phyloP scores from a whole-genome alignment of 2,113 vertebrate species.

The Solea solea region DNA sequence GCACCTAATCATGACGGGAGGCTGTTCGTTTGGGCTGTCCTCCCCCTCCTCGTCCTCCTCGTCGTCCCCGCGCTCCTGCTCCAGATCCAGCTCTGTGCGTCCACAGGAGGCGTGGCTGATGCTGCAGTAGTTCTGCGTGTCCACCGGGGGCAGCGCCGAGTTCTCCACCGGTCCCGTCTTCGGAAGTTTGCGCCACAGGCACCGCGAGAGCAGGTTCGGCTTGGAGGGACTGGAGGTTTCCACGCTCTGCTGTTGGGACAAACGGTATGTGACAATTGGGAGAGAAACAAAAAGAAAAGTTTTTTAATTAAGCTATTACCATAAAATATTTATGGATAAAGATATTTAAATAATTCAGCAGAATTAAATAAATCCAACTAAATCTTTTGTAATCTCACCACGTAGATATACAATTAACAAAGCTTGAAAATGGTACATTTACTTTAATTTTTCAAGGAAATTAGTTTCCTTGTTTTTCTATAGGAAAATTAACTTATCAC shows the following conservation, averaged over 20 bases:
- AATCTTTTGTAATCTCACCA: too few relatives aligned
- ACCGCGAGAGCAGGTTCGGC: constrained; percentile 69
- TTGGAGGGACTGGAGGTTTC: constrained; percentile 62
- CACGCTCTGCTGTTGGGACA: constrained; percentile 66
- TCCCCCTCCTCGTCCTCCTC: constrained; percentile 39
- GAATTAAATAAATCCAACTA: too few relatives aligned
- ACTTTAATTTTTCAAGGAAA: too few relatives aligned
- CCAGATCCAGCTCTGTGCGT: constrained; percentile 72
- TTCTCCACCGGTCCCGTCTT: constrained; percentile 77
- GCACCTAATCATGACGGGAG: constrained; percentile 72
- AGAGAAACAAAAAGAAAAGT: too few relatives aligned
- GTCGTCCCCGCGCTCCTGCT: constrained; percentile 45
- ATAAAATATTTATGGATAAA: too few relatives aligned
- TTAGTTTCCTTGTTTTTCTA: too few relatives aligned
- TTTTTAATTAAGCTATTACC: too few relatives aligned
- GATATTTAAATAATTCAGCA: too few relatives aligned
- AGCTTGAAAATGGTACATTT: too few relatives aligned
- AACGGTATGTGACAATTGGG: not conserved
- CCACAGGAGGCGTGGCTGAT: constrained; percentile 88
- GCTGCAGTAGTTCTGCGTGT: constrained; percentile 87
- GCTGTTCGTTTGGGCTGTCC: constrained; percentile 36
- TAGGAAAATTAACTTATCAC: too few relatives aligned
- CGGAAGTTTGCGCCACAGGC: constrained; percentile 74
- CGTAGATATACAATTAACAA: too few relatives aligned
- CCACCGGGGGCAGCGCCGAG: constrained; percentile 77